A percentile compares a stretch with the other conserved stretches of the same genome.
Evolutionary conservation across 2,113 vertebrate genomes (phyloP).

Genomic region (Kobus ellipsiprymnus): DNA sequence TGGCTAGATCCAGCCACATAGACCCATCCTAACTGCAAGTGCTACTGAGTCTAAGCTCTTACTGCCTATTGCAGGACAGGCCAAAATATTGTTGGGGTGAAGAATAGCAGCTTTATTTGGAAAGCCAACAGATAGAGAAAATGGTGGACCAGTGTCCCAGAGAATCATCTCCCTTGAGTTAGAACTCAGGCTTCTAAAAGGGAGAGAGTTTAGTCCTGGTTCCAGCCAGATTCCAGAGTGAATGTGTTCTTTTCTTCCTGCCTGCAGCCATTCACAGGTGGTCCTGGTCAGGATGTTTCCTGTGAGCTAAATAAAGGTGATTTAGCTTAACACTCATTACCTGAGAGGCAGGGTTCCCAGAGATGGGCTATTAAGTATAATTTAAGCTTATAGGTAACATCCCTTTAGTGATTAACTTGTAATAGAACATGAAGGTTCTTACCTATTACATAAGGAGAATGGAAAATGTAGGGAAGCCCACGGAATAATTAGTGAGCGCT

Average conservation of each 20-base stretch:
- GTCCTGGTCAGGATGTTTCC: not conserved
- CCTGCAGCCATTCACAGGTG: not conserved
- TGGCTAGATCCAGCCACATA: not conserved
- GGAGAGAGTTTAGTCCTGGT: not conserved
- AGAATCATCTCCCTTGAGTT: not conserved
- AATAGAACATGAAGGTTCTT: not conserved
- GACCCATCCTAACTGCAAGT: not conserved
- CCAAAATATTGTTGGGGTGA: not conserved
- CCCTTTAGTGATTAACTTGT: not conserved
- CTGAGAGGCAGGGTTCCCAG: not conserved
- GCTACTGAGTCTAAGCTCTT: not conserved
- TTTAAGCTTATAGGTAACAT: not conserved
- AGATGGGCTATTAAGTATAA: not conserved
- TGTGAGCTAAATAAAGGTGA: not conserved
- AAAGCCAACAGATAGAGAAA: not conserved
- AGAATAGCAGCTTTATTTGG: not conserved
- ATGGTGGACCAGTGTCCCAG: not conserved
- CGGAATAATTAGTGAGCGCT: not conserved
- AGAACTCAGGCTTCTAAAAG: not conserved
- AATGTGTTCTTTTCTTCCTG: not conserved
- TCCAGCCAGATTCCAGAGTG: not conserved
- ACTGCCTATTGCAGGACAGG: too few relatives aligned
- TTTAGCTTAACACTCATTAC: not conserved
- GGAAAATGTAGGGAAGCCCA: not conserved
- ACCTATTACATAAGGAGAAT: not conserved